Percentiles rank a stretch among this genome's conserved stretches.
Evolutionary conservation across 2,888 invertebrate genomes (phyloP).

Genomic region (Camponotus fellah): DNA sequence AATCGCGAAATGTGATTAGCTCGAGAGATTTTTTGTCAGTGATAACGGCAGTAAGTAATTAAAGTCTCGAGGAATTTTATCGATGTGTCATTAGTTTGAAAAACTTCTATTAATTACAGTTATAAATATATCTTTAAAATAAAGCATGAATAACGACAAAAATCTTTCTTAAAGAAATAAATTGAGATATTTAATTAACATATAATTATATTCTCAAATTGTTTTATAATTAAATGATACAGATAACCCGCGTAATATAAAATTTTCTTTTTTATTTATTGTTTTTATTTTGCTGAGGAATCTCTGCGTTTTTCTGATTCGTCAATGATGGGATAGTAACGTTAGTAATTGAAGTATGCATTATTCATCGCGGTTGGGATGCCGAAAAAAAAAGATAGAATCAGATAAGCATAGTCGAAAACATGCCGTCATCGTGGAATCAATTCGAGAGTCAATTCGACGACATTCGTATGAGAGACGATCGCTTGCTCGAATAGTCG

Average conservation of each 20-base stretch:
- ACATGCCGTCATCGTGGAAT: constrained; percentile 55
- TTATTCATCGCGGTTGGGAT: constrained; percentile 66
- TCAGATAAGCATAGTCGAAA: constrained; percentile 62
- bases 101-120: background rate
- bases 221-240: background rate
- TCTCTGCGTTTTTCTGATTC: constrained; percentile 10
- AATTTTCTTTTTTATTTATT: background rate
- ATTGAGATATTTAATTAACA: background rate
- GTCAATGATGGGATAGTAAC: constrained; percentile 28
- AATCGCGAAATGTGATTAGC: constrained; percentile 12
- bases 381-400: constrained; percentile 32
- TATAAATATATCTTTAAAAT: background rate
- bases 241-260: background rate
- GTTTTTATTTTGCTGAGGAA: constrained; percentile 3
- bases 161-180: background rate
- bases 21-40: background rate
- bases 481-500: constrained; percentile 44
- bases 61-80: background rate
- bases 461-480: constrained; percentile 39
- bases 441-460: constrained; percentile 56
- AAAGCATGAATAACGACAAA: background rate
- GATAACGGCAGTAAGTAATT: constrained; percentile 11
- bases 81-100: background rate
- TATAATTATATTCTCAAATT: background rate
- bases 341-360: constrained; percentile 70